Percentiles rank a stretch among this genome's conserved stretches.
Conservation (phyloP, 2,797 vertebrate genomes). For the Odontamblyopus rebecca region DNA sequence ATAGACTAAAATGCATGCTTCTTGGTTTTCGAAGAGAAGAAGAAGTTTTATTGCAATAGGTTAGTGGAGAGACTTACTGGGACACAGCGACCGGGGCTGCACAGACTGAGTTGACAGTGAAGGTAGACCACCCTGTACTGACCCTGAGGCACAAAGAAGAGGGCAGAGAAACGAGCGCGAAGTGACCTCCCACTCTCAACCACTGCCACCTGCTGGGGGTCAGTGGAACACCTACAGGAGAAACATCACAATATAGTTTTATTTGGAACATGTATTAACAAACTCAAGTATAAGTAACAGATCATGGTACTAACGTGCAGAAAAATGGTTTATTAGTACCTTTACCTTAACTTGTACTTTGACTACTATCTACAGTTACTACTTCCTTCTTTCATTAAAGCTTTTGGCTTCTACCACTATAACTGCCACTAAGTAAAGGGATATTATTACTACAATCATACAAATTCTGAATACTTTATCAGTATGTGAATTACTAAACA, state of each 20-base stretch:
- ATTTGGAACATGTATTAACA: background rate
- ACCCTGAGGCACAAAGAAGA: slow-evolving; percentile 1
- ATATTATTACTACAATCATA: too few relatives aligned
- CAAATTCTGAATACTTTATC: background rate
- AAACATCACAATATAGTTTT: background rate
- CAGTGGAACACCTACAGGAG: background rate
- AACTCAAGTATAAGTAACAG: background rate
- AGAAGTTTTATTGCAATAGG: background rate
- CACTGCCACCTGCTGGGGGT: background rate
- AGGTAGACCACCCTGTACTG: slow-evolving; percentile 1
- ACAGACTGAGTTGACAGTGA: slow-evolving; percentile 2
- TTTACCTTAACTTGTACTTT: background rate
- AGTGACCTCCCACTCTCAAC: background rate
- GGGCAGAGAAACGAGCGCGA: slow-evolving; percentile 1
- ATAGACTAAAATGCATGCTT: background rate
- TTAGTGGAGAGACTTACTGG: background rate
- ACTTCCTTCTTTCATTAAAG: too few relatives aligned
- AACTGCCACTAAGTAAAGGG: background rate
- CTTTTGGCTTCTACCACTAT: background rate
- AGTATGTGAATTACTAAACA: background rate
- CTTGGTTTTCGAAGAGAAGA: background rate
- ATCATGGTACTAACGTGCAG: background rate
- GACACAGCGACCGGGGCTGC: background rate
- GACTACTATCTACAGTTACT: background rate
- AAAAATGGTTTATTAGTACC: background rate